Base-by-base conservation (phyloP, 2,888 invertebrate genomes). In the Drosophila limbata region DNA sequence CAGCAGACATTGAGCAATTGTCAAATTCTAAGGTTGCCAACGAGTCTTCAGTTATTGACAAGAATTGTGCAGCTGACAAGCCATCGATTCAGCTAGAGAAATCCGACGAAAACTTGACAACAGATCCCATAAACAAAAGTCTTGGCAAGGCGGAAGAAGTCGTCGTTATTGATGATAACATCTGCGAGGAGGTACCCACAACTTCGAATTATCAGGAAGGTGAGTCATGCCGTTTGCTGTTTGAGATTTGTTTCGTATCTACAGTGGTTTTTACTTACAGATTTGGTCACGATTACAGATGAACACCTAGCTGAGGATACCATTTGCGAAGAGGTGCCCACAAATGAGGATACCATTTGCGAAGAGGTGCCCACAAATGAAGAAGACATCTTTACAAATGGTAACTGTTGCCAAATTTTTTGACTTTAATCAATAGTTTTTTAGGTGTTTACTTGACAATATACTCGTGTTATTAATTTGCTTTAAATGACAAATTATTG, bases 131-230 rank as follows among this genome's bases (percentile, higher is more conserved):
- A 0, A n/a, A 31, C 11, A 37, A 56, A 33, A 63, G 42, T 17
- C 13, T 25, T 5, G 6, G 25, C 15, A 21, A 15, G 9, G 19
- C 15, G 19, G 33, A 52, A 50, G 10, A 42, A 15, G 28, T 37
- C 1, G 39, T 39, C 15, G 31, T 80, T 51, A 67, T 81, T 51
- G 88, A 79, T 9, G 78, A 85, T 19, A 70, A 42, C 57, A 73
- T 81, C 33, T 81, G 86, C 33, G 88, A 84, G 13, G 74, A 69
- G 51, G 72, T 71, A 4, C 28, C 53, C 10, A 45, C 65, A 33
- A 50, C 42, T 21, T 0, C 47, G 45, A 52, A 11, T 51, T 28
- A 33, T 45, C 33, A 45, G 37, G 53, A 57, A 51, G 84, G 84
- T 79, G 40, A 56, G 63, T 39, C 1, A 15, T 0, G 0, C 31